Percentiles rank a stretch among this genome's conserved stretches.
phyloP scores from a whole-genome alignment of 2,113 vertebrate species.

The Tichodroma muraria region DNA sequence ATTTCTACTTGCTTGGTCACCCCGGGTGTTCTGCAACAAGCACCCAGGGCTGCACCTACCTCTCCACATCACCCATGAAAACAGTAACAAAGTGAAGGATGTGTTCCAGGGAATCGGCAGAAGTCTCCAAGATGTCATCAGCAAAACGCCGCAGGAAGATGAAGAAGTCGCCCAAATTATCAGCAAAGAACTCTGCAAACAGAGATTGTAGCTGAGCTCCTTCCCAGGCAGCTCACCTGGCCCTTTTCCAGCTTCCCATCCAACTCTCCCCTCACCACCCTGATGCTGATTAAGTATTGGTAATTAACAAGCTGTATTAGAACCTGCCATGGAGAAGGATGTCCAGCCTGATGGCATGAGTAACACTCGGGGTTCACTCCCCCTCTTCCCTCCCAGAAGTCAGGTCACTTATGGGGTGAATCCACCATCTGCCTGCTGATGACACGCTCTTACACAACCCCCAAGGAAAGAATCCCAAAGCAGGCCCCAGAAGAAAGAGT shows the following conservation, averaged over 20 bases:
- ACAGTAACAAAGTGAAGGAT: slow-evolving; percentile 90
- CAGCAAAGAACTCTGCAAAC: slow-evolving; percentile 92
- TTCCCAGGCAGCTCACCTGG: background rate
- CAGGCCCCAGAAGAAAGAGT: background rate
- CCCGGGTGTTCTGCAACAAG: background rate
- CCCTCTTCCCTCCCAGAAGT: background rate
- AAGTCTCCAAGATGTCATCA: slow-evolving; percentile 90
- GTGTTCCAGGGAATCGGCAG: slow-evolving; percentile 86
- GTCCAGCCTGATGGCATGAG: background rate
- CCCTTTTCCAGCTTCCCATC: background rate
- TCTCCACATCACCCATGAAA: slow-evolving; percentile 93
- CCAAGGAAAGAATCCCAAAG: background rate
- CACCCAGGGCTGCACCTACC: slow-evolving; percentile 60
- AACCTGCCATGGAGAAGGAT: background rate
- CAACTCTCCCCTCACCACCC: background rate
- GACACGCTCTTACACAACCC: background rate
- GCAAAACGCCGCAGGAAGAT: slow-evolving; percentile 95
- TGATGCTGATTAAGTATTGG: rapidly evolving
- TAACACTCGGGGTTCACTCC: rapidly evolving
- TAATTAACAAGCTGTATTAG: background rate
- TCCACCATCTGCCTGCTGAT: background rate
- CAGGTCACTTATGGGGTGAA: background rate
- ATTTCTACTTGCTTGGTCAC: background rate
- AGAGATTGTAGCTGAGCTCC: background rate
- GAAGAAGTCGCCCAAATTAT: slow-evolving; percentile 96